Conservation (phyloP, 2,797 vertebrate genomes). For the Rhodeus uyekii region DNA sequence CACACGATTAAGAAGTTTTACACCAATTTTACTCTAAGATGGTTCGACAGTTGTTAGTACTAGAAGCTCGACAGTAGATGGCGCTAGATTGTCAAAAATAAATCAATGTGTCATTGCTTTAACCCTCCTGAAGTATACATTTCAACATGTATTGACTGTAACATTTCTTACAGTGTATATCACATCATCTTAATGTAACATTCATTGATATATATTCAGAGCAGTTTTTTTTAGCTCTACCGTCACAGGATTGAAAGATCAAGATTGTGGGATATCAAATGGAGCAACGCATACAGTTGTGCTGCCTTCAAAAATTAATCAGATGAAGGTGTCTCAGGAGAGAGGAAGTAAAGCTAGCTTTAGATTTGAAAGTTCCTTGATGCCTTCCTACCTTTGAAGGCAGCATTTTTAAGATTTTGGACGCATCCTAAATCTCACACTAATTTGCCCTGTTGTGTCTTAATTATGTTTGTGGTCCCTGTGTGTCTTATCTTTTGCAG, state of each 20-base stretch:
- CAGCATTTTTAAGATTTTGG: too few relatives aligned
- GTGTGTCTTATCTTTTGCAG: neutral
- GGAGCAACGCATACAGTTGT: too few relatives aligned
- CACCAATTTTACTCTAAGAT: neutral
- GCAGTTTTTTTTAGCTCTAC: too few relatives aligned
- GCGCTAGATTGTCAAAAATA: slow-evolving; percentile 25
- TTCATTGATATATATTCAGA: neutral
- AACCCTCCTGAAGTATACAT: neutral
- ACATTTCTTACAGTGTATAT: neutral
- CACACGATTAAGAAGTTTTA: neutral
- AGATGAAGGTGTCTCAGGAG: too few relatives aligned
- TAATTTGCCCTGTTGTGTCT: neutral
- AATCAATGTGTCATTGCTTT: neutral
- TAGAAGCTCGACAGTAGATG: slow-evolving; percentile 43
- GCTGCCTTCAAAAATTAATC: too few relatives aligned
- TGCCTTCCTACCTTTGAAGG: too few relatives aligned
- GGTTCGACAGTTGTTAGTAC: slow-evolving; percentile 8
- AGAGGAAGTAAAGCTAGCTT: too few relatives aligned
- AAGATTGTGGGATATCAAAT: too few relatives aligned
- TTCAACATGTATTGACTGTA: neutral
- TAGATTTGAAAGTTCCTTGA: too few relatives aligned
- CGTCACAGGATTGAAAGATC: too few relatives aligned
- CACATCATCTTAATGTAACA: neutral
- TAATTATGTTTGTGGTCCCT: neutral
- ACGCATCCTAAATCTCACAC: too few relatives aligned